Base-by-base conservation (phyloP, 1,140 invertebrate genomes). In the Yoshiicerus persimilis region DNA sequence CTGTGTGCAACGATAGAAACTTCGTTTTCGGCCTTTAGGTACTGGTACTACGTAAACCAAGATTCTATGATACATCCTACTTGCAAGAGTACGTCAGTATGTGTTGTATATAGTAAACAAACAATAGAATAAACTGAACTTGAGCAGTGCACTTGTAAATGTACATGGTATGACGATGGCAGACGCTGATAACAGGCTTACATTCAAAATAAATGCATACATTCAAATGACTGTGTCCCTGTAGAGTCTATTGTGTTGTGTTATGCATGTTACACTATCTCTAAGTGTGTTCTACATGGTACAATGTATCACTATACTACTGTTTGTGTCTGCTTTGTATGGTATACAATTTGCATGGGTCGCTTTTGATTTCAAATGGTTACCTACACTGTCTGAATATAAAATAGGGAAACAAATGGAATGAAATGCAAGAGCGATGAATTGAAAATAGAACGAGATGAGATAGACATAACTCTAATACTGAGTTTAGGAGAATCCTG, bases 381-480 rank as follows among this genome's bases (percentile, higher is more conserved):
- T 80, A 34, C 75, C 75, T 38, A 38, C 75, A 38, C 16, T 80
- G 27, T 20, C n/a, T 80, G 75, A 32, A 80, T 80, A 80, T n/a
- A 13, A 80, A 80, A 36, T 23, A 80, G 20, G 32, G n/a, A 87
- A 62, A 80, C 38, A 83, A 87, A 83, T 87, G 47, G 80, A 80
- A 83, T 83, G 86, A 80, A 87, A 87, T 62, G 70, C 32, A 77
- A 87, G 23, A 87, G 25, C 70, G 86, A 87, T 77, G 86, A 87
- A 87, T 87, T 77, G 32, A 62, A 87, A 80, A 87, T 47, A 56
- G 41, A 83, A 87, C 56, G 30, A 34, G 41, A 87, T 87, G 86
- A 41, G 86, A 87, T 87, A 70, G 86, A 56, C 47, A n/a, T 56
- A 56, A n/a, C 47, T n/a, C 16, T 56, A 64, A 86, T 38, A 70